phyloP scores from a whole-genome alignment of 2,113 vertebrate species.

The Neotoma lepida region DNA sequence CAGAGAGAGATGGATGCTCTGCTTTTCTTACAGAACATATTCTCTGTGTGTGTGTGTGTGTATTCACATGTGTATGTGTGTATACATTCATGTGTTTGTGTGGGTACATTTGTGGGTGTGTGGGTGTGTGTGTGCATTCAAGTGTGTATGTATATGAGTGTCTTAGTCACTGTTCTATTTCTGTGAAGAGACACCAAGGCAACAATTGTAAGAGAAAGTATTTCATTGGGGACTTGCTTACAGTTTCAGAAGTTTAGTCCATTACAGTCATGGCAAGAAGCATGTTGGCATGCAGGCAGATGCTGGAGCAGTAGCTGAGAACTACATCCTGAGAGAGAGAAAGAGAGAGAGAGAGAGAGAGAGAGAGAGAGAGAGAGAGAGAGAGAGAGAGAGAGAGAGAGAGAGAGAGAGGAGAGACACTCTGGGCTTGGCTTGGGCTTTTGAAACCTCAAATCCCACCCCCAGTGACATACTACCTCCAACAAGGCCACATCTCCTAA shows the following conservation, averaged over 20 bases:
- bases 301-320: background rate
- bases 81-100: background rate
- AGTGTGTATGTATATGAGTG: background rate
- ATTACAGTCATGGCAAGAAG: background rate
- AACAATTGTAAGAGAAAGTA: background rate
- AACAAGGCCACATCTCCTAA: background rate
- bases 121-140: background rate
- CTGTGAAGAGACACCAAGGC: background rate
- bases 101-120: background rate
- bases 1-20: background rate
- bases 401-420: rapidly evolving
- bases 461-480: background rate
- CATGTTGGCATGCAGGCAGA: no score
- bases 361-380: background rate
- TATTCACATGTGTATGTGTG: background rate
- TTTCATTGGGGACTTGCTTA: background rate
- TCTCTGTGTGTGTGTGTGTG: background rate
- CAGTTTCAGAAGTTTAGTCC: background rate
- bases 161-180: background rate
- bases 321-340: background rate
- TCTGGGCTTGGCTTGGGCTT: background rate
- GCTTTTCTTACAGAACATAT: background rate
- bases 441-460: background rate
- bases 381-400: background rate
- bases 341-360: background rate